These are phyloP conservation scores for Eueides isabella DNA, from an alignment of 1,140 invertebrate genomes.

Conservation along the genomic window DNA sequence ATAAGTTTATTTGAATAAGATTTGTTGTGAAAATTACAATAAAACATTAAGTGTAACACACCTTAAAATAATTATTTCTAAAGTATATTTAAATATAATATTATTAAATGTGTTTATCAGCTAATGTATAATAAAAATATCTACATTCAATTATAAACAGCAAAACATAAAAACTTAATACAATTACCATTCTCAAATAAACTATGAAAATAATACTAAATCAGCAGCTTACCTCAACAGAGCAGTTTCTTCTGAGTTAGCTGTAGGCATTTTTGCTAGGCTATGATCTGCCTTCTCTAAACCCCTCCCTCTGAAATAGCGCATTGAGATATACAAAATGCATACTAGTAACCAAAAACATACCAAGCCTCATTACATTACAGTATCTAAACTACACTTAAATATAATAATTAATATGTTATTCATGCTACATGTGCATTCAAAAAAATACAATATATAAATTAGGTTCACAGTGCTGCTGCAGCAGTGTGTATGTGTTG, in stretches of 20 bases:
- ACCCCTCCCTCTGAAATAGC: slow-evolving; percentile 53
- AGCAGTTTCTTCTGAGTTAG: slow-evolving; percentile 64
- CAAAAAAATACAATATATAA: neutral
- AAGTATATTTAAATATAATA: neutral
- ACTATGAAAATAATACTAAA: slow-evolving; percentile 15
- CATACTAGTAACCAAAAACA: neutral
- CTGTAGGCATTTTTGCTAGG: slow-evolving; percentile 53
- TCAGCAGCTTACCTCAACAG: slow-evolving; percentile 59
- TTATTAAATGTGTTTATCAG: too few relatives aligned
- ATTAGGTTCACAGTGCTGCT: neutral
- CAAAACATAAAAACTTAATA: neutral
- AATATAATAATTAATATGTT: neutral
- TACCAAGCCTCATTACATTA: neutral
- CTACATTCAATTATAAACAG: neutral
- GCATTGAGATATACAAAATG: slow-evolving; percentile 43
- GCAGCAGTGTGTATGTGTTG: too few relatives aligned
- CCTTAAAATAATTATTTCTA: too few relatives aligned
- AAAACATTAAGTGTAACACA: too few relatives aligned
- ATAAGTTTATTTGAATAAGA: too few relatives aligned
- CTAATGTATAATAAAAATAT: neutral
- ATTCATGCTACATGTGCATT: neutral
- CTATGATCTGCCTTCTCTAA: slow-evolving; percentile 31
- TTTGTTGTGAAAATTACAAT: too few relatives aligned
- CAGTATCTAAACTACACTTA: neutral
- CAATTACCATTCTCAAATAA: neutral